Base-by-base conservation (phyloP, 2,113 vertebrate genomes). In the Hyperopisus bebe region DNA sequence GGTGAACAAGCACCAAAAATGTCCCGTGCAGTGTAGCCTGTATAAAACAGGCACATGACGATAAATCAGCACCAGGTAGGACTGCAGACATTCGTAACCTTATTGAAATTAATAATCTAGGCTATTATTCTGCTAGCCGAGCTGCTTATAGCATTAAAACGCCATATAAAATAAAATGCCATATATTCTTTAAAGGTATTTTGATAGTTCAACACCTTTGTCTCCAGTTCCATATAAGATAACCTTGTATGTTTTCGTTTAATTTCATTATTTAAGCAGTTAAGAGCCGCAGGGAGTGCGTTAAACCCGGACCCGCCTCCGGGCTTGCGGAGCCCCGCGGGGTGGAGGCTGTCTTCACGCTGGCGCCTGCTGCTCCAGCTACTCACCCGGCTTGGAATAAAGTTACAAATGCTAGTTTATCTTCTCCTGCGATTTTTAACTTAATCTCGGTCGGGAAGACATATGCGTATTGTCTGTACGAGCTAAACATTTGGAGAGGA, bases 361-460 rank as follows among this genome's bases (percentile, higher is more conserved):
- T 48, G 46, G 9, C 35, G 82, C 44, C 47, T 31, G 47, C 46
- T 48, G 44, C 83, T 86, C 83, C 83, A 47, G n/a, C 1, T 31
- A 86, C n/a, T 15, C 83, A 85, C 11, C 48, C 47, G 27, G 83
- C 83, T 47, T 47, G n/a, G 24, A 86, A 50, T 86, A 47, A 86
- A 86, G 44, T 86, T 5, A 50, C 21, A 86, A 48, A 47, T n/a
- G 83, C 46, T 86, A 48, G 83, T 86, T 86, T 50, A 86, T 86
- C 46, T 47, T 86, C 47, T 27, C 24, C 47, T 48, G 10, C n/a
- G 4, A 47, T 47, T 86, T 50, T 27, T 27, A 31, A 86, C 4
- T 86, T 47, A 86, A n/a, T 86, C 83, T 86, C 46, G 50, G 46
- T 50, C 24, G 44, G 46, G 83, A 84, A 70, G 10, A 11, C 74